These are phyloP conservation scores for Harpagifer antarcticus DNA, from an alignment of 2,797 vertebrate species.

Conservation along the genomic window DNA sequence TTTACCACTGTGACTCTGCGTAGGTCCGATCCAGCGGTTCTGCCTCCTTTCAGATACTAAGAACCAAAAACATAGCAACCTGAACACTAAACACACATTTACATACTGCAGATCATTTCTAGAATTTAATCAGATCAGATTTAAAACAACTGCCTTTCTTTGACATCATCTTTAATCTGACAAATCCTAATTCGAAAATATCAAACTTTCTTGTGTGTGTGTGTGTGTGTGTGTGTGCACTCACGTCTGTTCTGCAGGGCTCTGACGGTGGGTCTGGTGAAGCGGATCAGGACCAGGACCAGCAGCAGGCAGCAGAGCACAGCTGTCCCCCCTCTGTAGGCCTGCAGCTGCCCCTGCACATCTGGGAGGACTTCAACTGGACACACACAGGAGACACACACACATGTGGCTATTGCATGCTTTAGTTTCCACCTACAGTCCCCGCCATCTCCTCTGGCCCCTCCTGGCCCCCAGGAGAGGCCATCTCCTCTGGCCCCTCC, in stretches of 20 bases:
- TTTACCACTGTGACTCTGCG: constrained; percentile 86
- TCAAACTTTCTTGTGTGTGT: constrained; percentile 1
- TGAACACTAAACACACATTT: constrained; percentile 5
- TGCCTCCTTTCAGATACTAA: constrained; percentile 80
- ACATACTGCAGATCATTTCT: neutral
- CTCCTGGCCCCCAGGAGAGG: no score
- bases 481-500: no score
- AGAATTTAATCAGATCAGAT: neutral
- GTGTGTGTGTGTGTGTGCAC: constrained; percentile 41
- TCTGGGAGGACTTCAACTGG: neutral
- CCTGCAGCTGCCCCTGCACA: constrained; percentile 41
- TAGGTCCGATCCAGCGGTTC: constrained; percentile 84
- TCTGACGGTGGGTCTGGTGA: constrained; percentile 63
- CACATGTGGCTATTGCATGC: neutral
- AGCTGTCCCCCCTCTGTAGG: constrained; percentile 71
- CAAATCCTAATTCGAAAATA: constrained; percentile 43
- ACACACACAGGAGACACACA: constrained; percentile 29
- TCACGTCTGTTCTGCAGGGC: constrained; percentile 80
- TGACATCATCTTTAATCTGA: constrained; percentile 44
- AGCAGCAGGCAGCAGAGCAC: constrained; percentile 73
- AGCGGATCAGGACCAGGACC: constrained; percentile 67
- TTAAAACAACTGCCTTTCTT: constrained; percentile 30
- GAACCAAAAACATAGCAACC: constrained; percentile 19
- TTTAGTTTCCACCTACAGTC: no score
- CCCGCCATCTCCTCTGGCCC: no score